Evolutionary conservation across 1,140 invertebrate genomes (phyloP), one percentile per base, ranked within the genome.

Genomic region (Pygmarrhopalites habei): DNA sequence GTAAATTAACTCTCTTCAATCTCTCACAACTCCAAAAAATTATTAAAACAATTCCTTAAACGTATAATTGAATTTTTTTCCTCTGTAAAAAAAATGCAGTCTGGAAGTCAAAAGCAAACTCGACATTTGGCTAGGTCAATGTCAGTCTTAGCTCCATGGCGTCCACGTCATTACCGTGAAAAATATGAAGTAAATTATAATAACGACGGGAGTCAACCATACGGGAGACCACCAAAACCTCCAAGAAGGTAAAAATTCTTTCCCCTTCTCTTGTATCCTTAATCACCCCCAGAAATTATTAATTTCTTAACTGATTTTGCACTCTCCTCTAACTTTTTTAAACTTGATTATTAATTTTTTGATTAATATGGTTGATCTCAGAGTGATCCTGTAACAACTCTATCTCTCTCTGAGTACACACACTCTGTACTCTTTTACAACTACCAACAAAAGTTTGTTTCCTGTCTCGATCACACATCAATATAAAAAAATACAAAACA

Each of bases 131-230:
- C 87, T 1, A 82, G 88, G 41, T 89, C 87, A 30, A 87, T 90
- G 64, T 89, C 87, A 2, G 84, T 90, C 44, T 79, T 90, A 63
- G 86, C 88, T 1, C 88, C 89, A 1, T 91, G 88, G 88, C 84
- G 84, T 60, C 88, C 88, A 1, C 80, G 83, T 44, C 82, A 86
- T 70, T 82, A 83, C 69, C 79, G 80, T 65, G 86, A 88, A 71
- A 81, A 81, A 52, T 83, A 85, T 73, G 86, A 89, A 75, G 86
- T 90, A 19, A 86, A 89, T 72, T 90, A 90, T 75, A 85, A 72
- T 53, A 70, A 71, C 60, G 64, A 62, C 7, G 53, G 39, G 23
- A 56, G 39, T 41, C 49, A 55, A 43, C 55, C 46, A 47, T 46
- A 49, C 21, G 59, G 57, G 4, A 55, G 63, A 5, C 65, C 58